Evolutionary conservation across 1,140 invertebrate species (phyloP).

Genomic region (Oncopodura yosiiana): DNA sequence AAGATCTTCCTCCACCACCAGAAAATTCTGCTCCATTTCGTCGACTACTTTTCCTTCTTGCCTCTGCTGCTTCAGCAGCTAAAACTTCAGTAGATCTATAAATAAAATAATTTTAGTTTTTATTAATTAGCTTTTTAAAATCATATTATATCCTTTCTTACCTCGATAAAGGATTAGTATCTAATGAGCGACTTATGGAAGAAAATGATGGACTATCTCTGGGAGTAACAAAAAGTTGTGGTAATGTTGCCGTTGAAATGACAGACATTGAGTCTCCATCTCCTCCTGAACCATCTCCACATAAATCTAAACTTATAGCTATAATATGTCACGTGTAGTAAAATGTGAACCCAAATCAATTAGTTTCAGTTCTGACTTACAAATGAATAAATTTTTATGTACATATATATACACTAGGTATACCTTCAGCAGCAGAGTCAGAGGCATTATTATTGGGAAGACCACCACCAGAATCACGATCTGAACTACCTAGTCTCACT

Average conservation of each 20-base stretch:
- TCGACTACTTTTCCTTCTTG: constrained; percentile 36
- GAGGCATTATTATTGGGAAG: constrained; percentile 62
- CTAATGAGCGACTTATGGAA: constrained; percentile 62
- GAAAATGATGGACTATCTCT: constrained; percentile 34
- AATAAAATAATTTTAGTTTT: neutral
- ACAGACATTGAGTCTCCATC: constrained; percentile 64
- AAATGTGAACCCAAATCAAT: neutral
- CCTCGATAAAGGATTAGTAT: constrained; percentile 58
- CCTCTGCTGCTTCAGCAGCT: constrained; percentile 49
- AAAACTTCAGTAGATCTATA: constrained; percentile 60
- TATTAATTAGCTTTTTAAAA: neutral
- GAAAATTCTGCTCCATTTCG: constrained; percentile 23
- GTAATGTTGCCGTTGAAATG: constrained; percentile 57
- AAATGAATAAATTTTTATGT: neutral
- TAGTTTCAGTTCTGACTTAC: neutral
- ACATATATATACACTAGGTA: constrained; percentile 20
- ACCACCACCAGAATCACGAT: constrained; percentile 60
- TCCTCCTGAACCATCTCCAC: constrained; percentile 48
- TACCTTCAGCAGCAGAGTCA: constrained; percentile 65
- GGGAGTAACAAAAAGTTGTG: constrained; percentile 43
- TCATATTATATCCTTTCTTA: constrained; percentile 34
- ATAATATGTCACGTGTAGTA: neutral
- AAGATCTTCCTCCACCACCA: constrained; percentile 34
- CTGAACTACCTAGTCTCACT: constrained; percentile 68
- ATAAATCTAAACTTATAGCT: constrained; percentile 50